phyloP scores from a whole-genome alignment of 2,888 invertebrate genomes.

The Drosophila formosana region DNA sequence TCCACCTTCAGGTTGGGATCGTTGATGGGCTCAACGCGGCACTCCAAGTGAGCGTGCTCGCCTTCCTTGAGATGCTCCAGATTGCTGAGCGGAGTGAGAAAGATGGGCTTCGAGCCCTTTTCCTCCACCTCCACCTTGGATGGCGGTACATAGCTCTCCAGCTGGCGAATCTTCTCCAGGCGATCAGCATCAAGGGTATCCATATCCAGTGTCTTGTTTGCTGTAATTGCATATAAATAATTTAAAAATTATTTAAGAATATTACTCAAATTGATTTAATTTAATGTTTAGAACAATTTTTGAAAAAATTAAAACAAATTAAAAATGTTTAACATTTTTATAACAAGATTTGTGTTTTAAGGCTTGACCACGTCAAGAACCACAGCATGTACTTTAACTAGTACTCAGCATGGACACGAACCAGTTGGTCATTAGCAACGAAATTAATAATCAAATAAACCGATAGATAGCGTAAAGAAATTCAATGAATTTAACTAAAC shows the following conservation, averaged over 20 bases:
- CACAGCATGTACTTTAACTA: no score
- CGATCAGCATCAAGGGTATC: slow-evolving; percentile 97
- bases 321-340: no score
- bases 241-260: no score
- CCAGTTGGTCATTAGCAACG: no score
- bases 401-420: not conserved
- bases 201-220: slow-evolving; percentile 92
- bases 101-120: slow-evolving; percentile 93
- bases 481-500: no score
- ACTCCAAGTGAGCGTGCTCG: slow-evolving; percentile 96
- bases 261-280: no score
- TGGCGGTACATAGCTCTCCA: slow-evolving; percentile 93
- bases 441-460: no score
- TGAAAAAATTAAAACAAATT: no score
- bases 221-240: slow-evolving; percentile 83
- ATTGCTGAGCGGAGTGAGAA: slow-evolving; percentile 95
- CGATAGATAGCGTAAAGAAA: no score
- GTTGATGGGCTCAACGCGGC: slow-evolving; percentile 95
- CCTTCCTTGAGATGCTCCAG: slow-evolving; percentile 95
- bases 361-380: no score
- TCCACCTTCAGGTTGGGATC: slow-evolving; percentile 95
- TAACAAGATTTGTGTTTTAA: no score
- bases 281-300: no score
- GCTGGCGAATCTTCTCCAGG: slow-evolving; percentile 93
- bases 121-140: slow-evolving; percentile 91